Evolutionary conservation across 2,888 invertebrate species (phyloP).

Genomic region (Epirrita christyi): DNA sequence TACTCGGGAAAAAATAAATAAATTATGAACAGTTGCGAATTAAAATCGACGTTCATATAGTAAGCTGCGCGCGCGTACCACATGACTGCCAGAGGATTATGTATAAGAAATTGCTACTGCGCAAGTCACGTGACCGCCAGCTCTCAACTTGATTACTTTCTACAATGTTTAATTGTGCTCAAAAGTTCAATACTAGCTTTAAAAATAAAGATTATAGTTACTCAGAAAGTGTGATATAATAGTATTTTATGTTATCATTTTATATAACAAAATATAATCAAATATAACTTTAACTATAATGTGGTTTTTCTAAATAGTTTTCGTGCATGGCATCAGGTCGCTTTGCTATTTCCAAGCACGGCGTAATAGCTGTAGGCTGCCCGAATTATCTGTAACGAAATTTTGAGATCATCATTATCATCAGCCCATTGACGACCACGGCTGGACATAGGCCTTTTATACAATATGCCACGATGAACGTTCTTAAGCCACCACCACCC

Average conservation of each 20-base stretch:
- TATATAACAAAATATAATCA: neutral
- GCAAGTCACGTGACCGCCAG: too few relatives aligned
- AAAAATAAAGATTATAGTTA: too few relatives aligned
- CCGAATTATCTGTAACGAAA: constrained; percentile 60
- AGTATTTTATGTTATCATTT: constrained; percentile 6
- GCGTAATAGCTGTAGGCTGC: constrained; percentile 72
- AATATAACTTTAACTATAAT: neutral
- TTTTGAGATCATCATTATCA: neutral
- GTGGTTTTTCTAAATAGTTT: too few relatives aligned
- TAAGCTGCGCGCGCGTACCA: too few relatives aligned
- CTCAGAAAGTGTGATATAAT: neutral
- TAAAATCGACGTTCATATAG: neutral
- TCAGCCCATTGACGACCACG: too few relatives aligned
- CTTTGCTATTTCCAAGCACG: constrained; percentile 50
- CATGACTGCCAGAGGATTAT: too few relatives aligned
- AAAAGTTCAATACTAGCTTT: neutral
- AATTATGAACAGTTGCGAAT: neutral
- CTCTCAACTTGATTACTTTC: too few relatives aligned
- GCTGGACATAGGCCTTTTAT: too few relatives aligned
- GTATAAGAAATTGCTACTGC: too few relatives aligned
- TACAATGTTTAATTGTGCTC: neutral
- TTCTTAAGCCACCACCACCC: too few relatives aligned
- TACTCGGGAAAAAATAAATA: neutral
- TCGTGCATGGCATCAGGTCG: neutral
- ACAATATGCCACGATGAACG: too few relatives aligned